Percentiles rank a stretch among this genome's conserved stretches.
Evolutionary conservation across 2,113 vertebrate genomes (phyloP).

Genomic region (Hiodon alosoides): DNA sequence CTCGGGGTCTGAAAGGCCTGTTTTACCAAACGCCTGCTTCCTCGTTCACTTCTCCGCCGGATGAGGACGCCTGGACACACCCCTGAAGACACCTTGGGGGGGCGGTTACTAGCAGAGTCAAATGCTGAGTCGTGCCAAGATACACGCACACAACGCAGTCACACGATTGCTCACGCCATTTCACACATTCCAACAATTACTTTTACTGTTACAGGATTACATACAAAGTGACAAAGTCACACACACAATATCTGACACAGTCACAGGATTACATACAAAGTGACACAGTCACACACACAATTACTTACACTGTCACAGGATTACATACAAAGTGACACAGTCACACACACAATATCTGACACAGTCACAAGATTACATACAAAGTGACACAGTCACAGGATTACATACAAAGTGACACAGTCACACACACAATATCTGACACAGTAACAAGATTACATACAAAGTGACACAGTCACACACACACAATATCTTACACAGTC

Average conservation of each 20-base stretch:
- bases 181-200: slow-evolving; percentile 21
- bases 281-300: slow-evolving; percentile 35
- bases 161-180: slow-evolving; percentile 11
- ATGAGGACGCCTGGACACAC: neutral
- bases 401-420: slow-evolving; percentile 28
- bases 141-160: slow-evolving; percentile 41
- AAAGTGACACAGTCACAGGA: slow-evolving; percentile 23
- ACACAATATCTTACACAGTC: neutral
- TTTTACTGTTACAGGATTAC: neutral
- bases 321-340: slow-evolving; percentile 8
- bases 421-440: slow-evolving; percentile 30
- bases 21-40: slow-evolving; percentile 93
- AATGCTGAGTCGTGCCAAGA: neutral
- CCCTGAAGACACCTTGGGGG: neutral
- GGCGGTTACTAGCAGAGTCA: neutral
- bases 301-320: neutral
- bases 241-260: slow-evolving; percentile 19
- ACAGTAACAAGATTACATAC: too few relatives aligned
- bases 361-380: neutral
- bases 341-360: slow-evolving; percentile 41
- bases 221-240: slow-evolving; percentile 29
- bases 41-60: slow-evolving; percentile 30
- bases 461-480: slow-evolving; percentile 44
- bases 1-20: slow-evolving; percentile 72
- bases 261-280: slow-evolving; percentile 25